phyloP scores from a whole-genome alignment of 2,113 vertebrate species.

The Calidris pygmaea region DNA sequence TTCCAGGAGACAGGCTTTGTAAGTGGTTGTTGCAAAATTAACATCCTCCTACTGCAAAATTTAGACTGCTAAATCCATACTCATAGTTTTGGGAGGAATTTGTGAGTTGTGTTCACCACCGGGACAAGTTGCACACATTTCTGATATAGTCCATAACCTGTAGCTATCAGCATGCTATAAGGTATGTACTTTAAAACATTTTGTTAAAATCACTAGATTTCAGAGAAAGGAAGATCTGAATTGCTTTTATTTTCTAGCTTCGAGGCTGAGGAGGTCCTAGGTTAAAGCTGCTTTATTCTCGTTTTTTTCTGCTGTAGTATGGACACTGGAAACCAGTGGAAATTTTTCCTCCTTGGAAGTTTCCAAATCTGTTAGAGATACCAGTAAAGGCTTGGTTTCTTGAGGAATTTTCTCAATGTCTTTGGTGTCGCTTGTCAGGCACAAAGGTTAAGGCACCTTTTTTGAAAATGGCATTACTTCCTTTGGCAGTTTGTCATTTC shows the following conservation, averaged over 20 bases:
- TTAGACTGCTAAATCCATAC: neutral
- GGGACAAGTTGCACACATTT: neutral
- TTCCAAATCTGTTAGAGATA: neutral
- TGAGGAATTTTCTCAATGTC: neutral
- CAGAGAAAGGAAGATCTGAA: neutral
- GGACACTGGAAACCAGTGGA: neutral
- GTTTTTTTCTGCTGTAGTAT: neutral
- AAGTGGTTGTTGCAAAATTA: neutral
- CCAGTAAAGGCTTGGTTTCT: neutral
- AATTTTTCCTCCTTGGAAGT: neutral
- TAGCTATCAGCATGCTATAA: neutral
- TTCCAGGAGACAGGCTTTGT: neutral
- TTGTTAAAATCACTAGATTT: neutral
- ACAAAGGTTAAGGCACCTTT: neutral
- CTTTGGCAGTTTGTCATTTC: neutral
- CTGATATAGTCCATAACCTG: neutral
- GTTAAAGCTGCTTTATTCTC: neutral
- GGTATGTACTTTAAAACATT: neutral
- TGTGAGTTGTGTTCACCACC: neutral
- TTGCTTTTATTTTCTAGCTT: neutral
- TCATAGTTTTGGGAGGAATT: neutral
- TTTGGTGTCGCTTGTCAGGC: neutral
- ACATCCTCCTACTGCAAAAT: neutral
- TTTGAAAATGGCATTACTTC: neutral
- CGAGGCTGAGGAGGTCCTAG: neutral